Evolutionary conservation across 1,140 invertebrate species (phyloP), one percentile per base, ranked within the genome.

Genomic region (Drosophila saltans): DNA sequence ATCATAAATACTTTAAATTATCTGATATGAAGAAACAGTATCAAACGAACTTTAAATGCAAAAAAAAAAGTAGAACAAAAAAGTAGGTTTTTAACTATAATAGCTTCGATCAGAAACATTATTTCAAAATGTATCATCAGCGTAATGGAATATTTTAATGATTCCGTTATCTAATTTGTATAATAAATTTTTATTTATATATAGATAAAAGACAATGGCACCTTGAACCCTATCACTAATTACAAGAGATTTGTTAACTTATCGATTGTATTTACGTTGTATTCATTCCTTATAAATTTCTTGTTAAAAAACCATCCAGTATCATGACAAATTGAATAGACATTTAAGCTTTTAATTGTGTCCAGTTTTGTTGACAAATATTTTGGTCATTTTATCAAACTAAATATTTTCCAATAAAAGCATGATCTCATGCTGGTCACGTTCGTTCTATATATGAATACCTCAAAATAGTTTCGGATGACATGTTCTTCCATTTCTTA

Each of bases 281-380:
- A 21, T 21, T 52, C 30, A 40, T 59, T 39, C 40, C 16, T 40
- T 39, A 24, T 9, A 10, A 33, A 59, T 59, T 10, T 10, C 8
- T 59, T 1, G 26, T 57, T 33, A 39, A 21, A 21, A 39, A 11
- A 26, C 48, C 2, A 55, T 39, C 10, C 55, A n/a, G 11, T 24
- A 28, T 56, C 24, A 24, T 59, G 7, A 40, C 28, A 8, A 39
- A 24, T 59, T 40, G 6, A 70, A 77, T 77, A 40, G 74, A 45
- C 56, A 77, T 77, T 70, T 60, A 63, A 76, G 73, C 74, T 61
- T 60, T 41, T 76, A 70, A 77, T 76, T 70, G 76, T 56, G 73
- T 76, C 43, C 66, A 76, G 59, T 76, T 69, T 26, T 5, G 7
- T 60, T 76, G 57, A 75, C 72, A 72, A 33, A 62, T 52, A 41